Evolutionary conservation across 1,140 invertebrate species (phyloP), one percentile per base, ranked within the genome.

Genomic region (Diabrotica virgifera): DNA sequence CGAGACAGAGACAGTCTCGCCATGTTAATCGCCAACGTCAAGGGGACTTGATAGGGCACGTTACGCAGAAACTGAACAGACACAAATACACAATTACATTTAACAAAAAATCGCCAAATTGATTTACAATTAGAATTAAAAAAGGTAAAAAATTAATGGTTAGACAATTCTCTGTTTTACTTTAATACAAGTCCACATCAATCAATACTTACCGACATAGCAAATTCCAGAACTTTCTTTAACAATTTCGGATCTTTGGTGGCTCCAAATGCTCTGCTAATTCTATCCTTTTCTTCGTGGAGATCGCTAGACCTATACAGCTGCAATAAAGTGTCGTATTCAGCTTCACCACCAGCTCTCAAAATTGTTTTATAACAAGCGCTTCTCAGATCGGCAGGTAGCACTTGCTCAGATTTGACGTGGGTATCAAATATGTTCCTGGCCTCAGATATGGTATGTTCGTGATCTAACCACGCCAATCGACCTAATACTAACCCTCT

Each of bases 211-310:
- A 92, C 90, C 73, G 92, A 93, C 78, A 97, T 86, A 5, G 94
- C 87, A 80, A 97, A 97, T 38, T 96, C 84, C 0, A 98, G 81
- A n/a, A 95, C 91, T 73, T 88, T 86, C 6, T 84, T 82, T 51
- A 97, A 82, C 24, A 95, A 79, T 35, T 82, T 81, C 4, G 85
- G 80, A 75, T 95, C 87, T 53, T 85, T 85, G 13, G 91, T 86
- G 46, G 89, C 86, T 35, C 94, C 94, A 13, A 98, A 83, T 0
- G 92, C 86, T 52, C 90, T 81, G 24, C 91, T 86, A 69, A 97
- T 92, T 72, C 95, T 85, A 74, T 95, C 90, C 78, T 96, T 96
- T 76, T 98, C 95, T 80, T 98, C 96, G 66, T 94, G 90, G 59
- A 97, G 83, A 79, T 96, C 94, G 7, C 90, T 86, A 50, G 90